phyloP scores from a whole-genome alignment of 2,888 invertebrate genomes.

The Synergus laeviventris region DNA sequence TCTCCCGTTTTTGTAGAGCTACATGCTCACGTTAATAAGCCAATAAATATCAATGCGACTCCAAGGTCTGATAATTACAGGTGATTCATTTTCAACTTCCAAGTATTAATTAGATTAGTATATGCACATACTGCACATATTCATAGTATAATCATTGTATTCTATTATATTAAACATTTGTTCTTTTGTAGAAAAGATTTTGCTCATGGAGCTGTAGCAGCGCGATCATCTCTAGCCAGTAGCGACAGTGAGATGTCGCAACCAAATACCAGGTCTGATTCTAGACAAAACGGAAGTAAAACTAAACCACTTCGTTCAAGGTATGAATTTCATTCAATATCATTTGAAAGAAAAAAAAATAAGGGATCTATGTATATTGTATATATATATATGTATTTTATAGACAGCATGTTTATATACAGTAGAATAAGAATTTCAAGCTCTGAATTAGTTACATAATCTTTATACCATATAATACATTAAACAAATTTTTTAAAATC shows the following conservation, averaged over 20 bases:
- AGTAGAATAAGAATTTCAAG: neutral
- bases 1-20: slow-evolving; percentile 65
- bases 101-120: no score
- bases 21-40: slow-evolving; percentile 61
- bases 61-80: slow-evolving; percentile 82
- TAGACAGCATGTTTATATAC: no score
- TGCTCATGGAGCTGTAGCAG: slow-evolving; percentile 80
- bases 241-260: slow-evolving; percentile 79
- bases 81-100: slow-evolving; percentile 62
- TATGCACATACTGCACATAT: no score
- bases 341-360: no score
- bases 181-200: slow-evolving; percentile 78
- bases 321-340: slow-evolving; percentile 51
- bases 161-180: no score
- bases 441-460: accelerated
- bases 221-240: slow-evolving; percentile 77
- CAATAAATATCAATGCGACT: slow-evolving; percentile 62
- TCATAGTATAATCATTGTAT: no score
- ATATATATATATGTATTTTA: no score
- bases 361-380: no score
- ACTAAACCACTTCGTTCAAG: slow-evolving; percentile 66
- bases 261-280: slow-evolving; percentile 73
- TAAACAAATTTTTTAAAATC: no score
- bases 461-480: no score
- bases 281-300: slow-evolving; percentile 67